phyloP scores from a whole-genome alignment of 1,140 invertebrate species.

The Polypedilum pembai region DNA sequence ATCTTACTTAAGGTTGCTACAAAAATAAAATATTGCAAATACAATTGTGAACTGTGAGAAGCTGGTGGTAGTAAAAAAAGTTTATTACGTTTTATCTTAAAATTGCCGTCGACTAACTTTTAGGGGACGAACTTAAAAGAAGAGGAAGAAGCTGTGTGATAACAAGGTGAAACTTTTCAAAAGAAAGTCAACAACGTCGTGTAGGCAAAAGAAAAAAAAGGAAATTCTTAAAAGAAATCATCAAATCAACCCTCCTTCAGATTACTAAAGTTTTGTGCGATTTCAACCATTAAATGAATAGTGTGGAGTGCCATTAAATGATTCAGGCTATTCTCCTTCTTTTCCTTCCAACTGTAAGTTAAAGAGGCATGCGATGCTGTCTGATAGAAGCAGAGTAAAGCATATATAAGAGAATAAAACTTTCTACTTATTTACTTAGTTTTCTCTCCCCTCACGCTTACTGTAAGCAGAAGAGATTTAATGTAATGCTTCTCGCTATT shows the following conservation, averaged over 20 bases:
- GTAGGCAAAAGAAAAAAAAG: background rate
- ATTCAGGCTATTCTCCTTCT: background rate
- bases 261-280: background rate
- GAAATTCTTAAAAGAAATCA: background rate
- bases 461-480: background rate
- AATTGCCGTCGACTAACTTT: no score
- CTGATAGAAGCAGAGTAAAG: background rate
- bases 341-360: background rate
- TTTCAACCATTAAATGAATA: constrained; percentile 1
- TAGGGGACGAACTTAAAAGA: no score
- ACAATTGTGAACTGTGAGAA: no score
- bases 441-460: background rate
- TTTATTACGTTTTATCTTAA: no score
- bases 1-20: no score
- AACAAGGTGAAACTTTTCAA: background rate
- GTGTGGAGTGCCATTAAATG: background rate
- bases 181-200: background rate
- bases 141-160: no score
- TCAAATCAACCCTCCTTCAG: background rate
- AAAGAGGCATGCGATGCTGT: background rate
- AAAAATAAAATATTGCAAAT: no score
- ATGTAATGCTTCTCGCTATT: constrained; percentile 5
- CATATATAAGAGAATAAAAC: background rate
- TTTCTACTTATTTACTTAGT: constrained; percentile 2
- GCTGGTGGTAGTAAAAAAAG: no score